Conservation (phyloP, 2,888 invertebrate species). For the Hofmannophila pseudospretella region DNA sequence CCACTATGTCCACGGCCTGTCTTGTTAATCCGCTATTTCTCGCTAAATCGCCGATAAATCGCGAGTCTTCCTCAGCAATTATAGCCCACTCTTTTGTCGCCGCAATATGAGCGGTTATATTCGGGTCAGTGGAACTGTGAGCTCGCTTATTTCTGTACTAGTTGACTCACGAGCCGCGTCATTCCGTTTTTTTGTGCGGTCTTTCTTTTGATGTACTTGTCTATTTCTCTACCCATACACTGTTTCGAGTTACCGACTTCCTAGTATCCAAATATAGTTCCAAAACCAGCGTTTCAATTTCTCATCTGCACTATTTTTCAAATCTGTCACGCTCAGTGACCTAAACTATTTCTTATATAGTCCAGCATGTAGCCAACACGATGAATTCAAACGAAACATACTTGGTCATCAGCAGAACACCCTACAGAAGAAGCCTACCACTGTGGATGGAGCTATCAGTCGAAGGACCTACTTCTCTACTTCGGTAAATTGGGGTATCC, state of each 20-base stretch:
- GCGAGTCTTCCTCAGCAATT: constrained; percentile 26
- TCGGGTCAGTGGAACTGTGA: constrained; percentile 32
- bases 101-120: constrained; percentile 23
- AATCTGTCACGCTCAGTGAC: no score
- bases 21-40: constrained; percentile 12
- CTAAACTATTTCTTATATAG: no score
- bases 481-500: no score
- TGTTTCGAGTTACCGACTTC: not conserved
- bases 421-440: no score
- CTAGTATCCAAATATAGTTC: no score
- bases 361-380: no score
- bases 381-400: no score
- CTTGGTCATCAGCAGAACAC: no score
- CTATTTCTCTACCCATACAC: not conserved
- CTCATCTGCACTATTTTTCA: no score
- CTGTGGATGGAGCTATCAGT: no score
- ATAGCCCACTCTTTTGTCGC: constrained; percentile 17
- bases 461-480: no score
- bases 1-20: not conserved
- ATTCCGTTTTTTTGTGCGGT: not conserved
- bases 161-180: constrained; percentile 5
- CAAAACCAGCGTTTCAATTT: no score
- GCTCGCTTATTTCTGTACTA: constrained; percentile 2
- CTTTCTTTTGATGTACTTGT: not conserved
- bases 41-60: constrained; percentile 27